Conservation (phyloP, 2,888 invertebrate genomes). For the Eugnorisma glareosa region DNA sequence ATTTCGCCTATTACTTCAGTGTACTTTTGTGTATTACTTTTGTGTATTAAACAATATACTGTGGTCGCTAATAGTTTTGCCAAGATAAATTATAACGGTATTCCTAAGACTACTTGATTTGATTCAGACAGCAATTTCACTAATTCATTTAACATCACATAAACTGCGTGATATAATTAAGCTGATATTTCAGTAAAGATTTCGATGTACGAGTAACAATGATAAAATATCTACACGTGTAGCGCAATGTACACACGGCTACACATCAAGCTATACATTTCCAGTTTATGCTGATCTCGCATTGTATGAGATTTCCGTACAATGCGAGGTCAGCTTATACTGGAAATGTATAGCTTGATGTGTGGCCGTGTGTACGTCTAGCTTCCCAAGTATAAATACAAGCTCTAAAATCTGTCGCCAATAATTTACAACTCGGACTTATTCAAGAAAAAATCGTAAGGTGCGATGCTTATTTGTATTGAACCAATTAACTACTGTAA, state of each 20-base stretch:
- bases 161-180: not conserved
- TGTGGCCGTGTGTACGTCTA: too few species aligned
- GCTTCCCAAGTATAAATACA: not conserved
- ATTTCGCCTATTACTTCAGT: not conserved
- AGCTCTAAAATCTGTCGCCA: not conserved
- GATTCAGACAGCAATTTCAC: not conserved
- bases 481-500: not conserved
- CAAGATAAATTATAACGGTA: not conserved
- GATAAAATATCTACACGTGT: not conserved
- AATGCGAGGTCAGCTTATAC: too few species aligned
- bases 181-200: not conserved
- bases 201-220: too few species aligned
- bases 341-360: too few species aligned
- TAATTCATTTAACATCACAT: not conserved
- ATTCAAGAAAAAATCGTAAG: not conserved
- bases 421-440: not conserved
- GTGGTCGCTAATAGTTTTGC: constrained; percentile 2
- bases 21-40: not conserved
- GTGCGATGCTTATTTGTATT: constrained; percentile 2
- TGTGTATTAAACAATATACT: not conserved
- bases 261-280: too few species aligned
- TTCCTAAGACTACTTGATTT: not conserved
- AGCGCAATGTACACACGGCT: too few species aligned
- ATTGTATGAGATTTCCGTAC: too few species aligned
- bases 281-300: too few species aligned